Evolutionary conservation across 92 coral and sea anemone species (phyloP).

Genomic region (Metridium senile): DNA sequence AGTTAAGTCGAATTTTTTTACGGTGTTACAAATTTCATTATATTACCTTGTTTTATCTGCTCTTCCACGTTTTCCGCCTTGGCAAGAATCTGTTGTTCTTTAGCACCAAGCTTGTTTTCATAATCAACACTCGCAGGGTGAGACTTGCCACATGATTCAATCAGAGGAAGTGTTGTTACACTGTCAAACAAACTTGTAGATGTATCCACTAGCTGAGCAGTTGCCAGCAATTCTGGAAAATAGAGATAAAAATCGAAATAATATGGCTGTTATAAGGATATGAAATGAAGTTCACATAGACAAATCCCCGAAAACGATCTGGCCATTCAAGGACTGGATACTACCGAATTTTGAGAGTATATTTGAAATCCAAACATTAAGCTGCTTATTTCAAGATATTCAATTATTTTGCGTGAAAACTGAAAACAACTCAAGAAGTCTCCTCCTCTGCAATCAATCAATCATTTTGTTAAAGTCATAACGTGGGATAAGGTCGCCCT

Average conservation of each 20-base stretch:
- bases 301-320: no score
- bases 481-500: no score
- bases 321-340: no score
- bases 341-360: no score
- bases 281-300: no score
- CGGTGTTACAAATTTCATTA: neutral
- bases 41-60: neutral
- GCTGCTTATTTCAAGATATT: no score
- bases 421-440: no score
- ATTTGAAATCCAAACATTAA: no score
- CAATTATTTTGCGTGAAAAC: no score
- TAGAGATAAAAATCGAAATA: neutral
- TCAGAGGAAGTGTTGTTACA: neutral
- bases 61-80: neutral
- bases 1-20: no score
- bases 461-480: no score
- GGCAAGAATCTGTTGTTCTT: neutral
- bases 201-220: neutral
- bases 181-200: neutral
- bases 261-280: neutral
- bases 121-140: neutral
- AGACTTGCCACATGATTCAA: neutral
- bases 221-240: neutral
- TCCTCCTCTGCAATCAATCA: no score
- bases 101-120: neutral